A percentile compares a stretch with the other conserved stretches of the same genome.
Conservation (phyloP, 2,113 vertebrate genomes). For the Probosciger aterrimus region DNA sequence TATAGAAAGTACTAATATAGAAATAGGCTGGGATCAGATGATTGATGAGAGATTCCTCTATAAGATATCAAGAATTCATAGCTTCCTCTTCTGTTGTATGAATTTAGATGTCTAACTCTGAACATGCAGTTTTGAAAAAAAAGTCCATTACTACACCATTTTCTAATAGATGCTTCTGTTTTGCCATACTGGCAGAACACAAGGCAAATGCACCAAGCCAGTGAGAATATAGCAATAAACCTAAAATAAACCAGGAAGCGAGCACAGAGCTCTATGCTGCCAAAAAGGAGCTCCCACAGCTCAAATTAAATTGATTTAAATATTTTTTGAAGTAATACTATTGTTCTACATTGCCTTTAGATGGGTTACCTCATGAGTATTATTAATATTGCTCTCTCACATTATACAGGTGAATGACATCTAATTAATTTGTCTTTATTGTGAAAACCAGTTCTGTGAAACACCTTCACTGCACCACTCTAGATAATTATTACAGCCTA, state of each 20-base stretch:
- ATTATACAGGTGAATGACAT: neutral
- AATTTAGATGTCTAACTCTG: neutral
- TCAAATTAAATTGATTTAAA: neutral
- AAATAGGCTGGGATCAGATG: neutral
- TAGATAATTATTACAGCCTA: neutral
- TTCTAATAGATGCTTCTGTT: neutral
- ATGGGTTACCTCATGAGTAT: neutral
- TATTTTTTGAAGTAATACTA: neutral
- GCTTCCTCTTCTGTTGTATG: neutral
- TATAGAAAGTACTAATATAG: neutral
- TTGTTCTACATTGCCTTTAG: neutral
- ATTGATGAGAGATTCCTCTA: neutral
- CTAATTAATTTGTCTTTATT: neutral
- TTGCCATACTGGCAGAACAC: neutral
- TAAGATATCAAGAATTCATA: neutral
- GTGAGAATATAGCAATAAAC: neutral
- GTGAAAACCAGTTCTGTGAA: neutral
- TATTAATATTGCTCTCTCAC: neutral
- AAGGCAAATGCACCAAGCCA: neutral
- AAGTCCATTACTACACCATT: neutral
- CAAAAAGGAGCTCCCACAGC: neutral
- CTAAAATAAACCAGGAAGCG: neutral
- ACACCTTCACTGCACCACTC: neutral
- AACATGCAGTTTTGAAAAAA: neutral
- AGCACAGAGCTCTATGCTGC: neutral